A percentile compares a stretch with the other conserved stretches of the same genome.
Evolutionary conservation across 64 coral and sea anemone genomes (phyloP).

Genomic region (Dendronephthya gigantea): DNA sequence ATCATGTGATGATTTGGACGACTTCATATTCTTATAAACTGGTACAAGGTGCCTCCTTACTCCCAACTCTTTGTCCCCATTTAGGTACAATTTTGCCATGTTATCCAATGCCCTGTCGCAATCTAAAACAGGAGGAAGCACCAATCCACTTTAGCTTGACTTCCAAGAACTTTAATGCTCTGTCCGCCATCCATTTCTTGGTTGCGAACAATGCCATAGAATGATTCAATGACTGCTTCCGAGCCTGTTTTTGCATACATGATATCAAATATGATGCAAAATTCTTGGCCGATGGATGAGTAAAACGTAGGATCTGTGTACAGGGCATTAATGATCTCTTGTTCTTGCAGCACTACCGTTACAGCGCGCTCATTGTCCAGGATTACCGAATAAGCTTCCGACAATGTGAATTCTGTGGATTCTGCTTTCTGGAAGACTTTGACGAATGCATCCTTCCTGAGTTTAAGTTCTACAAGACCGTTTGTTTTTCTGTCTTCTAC

Average conservation of each 20-base stretch:
- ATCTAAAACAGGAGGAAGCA: slow-evolving; percentile 7
- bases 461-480: no score
- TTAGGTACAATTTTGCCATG: not conserved
- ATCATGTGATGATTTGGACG: not conserved
- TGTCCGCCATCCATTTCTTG: not conserved
- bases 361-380: not conserved
- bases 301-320: not conserved
- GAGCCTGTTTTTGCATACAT: not conserved
- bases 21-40: not conserved
- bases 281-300: not conserved
- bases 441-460: no score
- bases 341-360: not conserved
- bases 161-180: not conserved
- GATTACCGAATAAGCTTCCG: not conserved
- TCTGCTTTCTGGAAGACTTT: not conserved
- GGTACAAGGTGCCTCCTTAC: not conserved
- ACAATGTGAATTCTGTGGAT: not conserved
- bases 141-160: not conserved
- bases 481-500: no score
- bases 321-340: not conserved
- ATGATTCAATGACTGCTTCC: not conserved
- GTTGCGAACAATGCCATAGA: not conserved
- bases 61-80: not conserved
- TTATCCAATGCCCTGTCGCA: not conserved
- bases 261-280: not conserved